A percentile compares a stretch with the other conserved stretches of the same genome.
phyloP scores from a whole-genome alignment of 1,140 invertebrate species.

The Mamestra configurata region DNA sequence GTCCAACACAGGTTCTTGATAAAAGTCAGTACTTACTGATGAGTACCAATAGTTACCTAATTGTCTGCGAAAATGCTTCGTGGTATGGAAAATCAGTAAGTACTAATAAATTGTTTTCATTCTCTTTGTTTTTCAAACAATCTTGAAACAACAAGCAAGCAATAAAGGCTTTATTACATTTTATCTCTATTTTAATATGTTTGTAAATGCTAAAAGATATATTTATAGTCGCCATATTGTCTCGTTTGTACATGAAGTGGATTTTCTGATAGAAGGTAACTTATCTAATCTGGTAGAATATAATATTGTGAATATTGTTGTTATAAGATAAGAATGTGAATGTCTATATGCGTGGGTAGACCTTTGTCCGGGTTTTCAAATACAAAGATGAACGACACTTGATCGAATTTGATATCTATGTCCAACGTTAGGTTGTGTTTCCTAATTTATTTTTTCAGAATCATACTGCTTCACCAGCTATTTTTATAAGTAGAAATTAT shows the following conservation, averaged over 20 bases:
- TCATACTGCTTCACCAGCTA: background rate
- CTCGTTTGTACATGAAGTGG: constrained; percentile 16
- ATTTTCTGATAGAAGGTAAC: background rate
- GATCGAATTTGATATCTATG: background rate
- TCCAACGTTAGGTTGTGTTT: background rate
- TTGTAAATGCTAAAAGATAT: background rate
- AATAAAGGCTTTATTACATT: constrained; percentile 1
- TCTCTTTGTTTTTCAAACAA: background rate
- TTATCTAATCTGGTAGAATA: background rate
- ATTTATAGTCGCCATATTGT: constrained; percentile 4
- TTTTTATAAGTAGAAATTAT: background rate
- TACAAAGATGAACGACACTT: background rate
- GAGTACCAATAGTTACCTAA: too few species aligned
- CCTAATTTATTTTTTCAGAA: background rate
- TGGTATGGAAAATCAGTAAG: too few species aligned
- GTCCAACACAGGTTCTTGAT: too few species aligned
- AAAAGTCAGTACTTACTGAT: too few species aligned
- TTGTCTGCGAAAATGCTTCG: background rate
- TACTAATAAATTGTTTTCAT: background rate
- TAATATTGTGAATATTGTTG: background rate
- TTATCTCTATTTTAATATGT: background rate
- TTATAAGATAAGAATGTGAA: background rate
- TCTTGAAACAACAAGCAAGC: background rate
- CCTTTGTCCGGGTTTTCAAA: background rate
- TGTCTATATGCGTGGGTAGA: too few species aligned